phyloP scores from a whole-genome alignment of 2,113 vertebrate species.

The rabbit (Oryctolagus cuniculus) region DNA sequence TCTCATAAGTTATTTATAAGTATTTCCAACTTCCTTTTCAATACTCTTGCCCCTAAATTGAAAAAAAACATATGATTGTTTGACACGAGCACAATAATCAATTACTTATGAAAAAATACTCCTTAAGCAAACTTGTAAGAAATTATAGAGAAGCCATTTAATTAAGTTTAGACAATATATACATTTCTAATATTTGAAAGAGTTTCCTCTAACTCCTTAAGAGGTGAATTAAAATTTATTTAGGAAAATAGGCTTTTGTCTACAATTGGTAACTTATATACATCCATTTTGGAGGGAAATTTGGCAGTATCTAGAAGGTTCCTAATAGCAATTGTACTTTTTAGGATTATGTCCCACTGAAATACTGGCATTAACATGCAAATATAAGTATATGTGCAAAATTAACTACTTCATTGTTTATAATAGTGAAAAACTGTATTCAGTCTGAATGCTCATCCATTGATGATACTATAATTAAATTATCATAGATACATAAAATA shows the following conservation, averaged over 20 bases:
- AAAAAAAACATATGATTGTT: not conserved
- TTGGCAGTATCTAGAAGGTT: constrained; percentile 27
- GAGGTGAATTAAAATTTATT: constrained; percentile 31
- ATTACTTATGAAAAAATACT: constrained; percentile 26
- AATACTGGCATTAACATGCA: not conserved
- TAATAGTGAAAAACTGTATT: constrained; percentile 19
- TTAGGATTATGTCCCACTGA: not conserved
- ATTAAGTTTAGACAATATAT: not conserved
- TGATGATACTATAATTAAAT: constrained; percentile 4
- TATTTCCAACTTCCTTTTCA: constrained; percentile 4
- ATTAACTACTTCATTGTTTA: not conserved
- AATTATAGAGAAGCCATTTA: constrained; percentile 26
- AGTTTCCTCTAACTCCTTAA: constrained; percentile 50
- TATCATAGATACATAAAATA: not conserved
- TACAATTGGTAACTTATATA: not conserved
- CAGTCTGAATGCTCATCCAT: not conserved
- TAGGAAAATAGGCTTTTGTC: constrained; percentile 2
- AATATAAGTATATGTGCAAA: not conserved
- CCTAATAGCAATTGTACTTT: not conserved
- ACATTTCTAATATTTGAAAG: constrained; percentile 36
- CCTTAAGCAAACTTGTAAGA: not conserved
- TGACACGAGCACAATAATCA: not conserved
- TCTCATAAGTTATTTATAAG: not conserved
- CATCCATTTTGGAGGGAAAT: constrained; percentile 1
- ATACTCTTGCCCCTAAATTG: not conserved